These are phyloP conservation scores for Labeo rohita DNA, from an alignment of 2,113 vertebrate species.

Conservation along the genomic window DNA sequence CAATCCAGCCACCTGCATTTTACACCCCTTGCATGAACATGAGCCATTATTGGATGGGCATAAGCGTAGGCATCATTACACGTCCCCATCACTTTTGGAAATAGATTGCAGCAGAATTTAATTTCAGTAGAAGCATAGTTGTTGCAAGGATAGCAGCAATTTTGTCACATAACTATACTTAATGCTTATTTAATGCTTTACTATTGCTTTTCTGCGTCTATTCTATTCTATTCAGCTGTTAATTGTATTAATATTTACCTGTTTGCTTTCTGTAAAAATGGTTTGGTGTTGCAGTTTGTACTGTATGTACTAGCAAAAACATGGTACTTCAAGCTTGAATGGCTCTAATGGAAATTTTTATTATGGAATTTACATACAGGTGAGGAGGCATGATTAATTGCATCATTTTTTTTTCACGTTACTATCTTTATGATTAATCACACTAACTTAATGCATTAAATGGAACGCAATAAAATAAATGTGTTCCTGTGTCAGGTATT, in stretches of 20 bases:
- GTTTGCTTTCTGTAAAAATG: neutral
- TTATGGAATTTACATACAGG: neutral
- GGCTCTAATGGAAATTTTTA: neutral
- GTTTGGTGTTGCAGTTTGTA: neutral
- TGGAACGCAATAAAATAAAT: neutral
- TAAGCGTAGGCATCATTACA: neutral
- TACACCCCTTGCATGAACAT: neutral
- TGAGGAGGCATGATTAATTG: neutral
- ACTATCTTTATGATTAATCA: constrained; percentile 6
- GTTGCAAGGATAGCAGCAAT: neutral
- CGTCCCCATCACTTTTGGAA: neutral
- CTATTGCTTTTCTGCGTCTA: neutral
- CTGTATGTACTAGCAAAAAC: neutral
- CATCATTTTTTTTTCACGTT: neutral
- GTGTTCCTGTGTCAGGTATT: neutral
- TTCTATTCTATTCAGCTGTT: neutral
- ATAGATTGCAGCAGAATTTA: neutral
- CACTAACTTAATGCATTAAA: neutral
- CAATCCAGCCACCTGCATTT: constrained; percentile 29
- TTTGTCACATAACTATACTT: neutral
- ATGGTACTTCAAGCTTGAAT: neutral
- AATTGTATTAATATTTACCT: neutral
- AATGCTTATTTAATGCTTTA: neutral
- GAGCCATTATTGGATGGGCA: constrained; percentile 7
- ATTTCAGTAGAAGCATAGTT: neutral